Conservation (phyloP, 2,113 vertebrate genomes). For the Sprattus sprattus region DNA sequence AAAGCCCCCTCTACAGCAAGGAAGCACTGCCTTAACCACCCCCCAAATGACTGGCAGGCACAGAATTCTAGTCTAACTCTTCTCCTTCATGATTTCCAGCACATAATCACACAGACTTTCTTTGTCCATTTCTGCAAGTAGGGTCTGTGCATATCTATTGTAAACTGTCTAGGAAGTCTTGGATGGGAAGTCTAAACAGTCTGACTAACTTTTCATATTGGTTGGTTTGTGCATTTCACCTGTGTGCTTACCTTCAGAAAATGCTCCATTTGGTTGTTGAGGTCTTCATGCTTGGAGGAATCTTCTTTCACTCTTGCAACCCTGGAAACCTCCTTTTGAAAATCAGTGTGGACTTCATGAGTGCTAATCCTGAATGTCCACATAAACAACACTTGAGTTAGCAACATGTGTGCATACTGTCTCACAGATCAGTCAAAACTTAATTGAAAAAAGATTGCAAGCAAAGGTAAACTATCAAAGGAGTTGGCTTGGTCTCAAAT, state of each 20-base stretch:
- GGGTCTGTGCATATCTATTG: not conserved
- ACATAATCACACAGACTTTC: not conserved
- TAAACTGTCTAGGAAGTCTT: not conserved
- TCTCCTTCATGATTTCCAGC: not conserved
- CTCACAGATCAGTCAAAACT: not conserved
- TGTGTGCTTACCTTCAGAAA: slow-evolving; percentile 63
- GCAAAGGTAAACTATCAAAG: too few species aligned
- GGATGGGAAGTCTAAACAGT: not conserved
- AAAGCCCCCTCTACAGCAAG: not conserved
- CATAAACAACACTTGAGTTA: not conserved
- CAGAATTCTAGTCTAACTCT: not conserved
- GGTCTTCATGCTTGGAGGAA: slow-evolving; percentile 53
- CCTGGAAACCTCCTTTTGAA: slow-evolving; percentile 63
- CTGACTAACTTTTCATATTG: not conserved
- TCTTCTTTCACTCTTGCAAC: slow-evolving; percentile 63
- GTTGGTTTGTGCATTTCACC: not conserved
- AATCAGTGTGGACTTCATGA: slow-evolving; percentile 69
- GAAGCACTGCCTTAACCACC: not conserved
- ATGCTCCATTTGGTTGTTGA: slow-evolving; percentile 62
- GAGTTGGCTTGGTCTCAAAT: too few species aligned
- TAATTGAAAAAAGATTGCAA: not conserved
- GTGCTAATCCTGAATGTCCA: slow-evolving; percentile 61
- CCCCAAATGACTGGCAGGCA: not conserved
- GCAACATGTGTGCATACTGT: not conserved
- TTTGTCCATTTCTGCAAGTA: too few species aligned